Evolutionary conservation across 2,797 vertebrate genomes (phyloP).

Genomic region (Tinamus major): DNA sequence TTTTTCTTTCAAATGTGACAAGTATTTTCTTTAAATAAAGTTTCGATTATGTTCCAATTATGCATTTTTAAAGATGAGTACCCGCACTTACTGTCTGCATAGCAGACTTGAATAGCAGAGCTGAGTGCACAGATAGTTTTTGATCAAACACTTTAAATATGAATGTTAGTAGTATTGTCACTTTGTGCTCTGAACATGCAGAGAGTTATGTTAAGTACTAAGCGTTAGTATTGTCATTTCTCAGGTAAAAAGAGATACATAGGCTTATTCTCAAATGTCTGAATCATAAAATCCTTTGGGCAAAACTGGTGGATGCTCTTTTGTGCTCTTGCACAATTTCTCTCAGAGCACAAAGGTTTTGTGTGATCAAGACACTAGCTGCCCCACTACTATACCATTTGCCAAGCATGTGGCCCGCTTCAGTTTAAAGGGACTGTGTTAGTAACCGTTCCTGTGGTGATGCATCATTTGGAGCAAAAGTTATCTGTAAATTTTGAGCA

Average conservation of each 20-base stretch:
- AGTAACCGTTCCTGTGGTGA: not conserved
- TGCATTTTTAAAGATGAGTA: not conserved
- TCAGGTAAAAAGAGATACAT: not conserved
- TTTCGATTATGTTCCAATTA: conserved; percentile 16
- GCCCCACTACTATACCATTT: not conserved
- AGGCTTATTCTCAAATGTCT: not conserved
- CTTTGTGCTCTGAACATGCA: not conserved
- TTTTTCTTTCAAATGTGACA: conserved; percentile 2
- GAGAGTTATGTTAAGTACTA: not conserved
- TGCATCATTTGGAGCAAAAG: conserved; percentile 10
- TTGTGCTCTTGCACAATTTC: not conserved
- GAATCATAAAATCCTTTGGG: not conserved
- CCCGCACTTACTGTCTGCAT: not conserved
- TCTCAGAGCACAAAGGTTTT: not conserved
- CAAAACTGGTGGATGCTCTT: not conserved
- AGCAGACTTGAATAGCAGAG: not conserved
- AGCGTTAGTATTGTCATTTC: not conserved
- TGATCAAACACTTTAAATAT: not conserved
- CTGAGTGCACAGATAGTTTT: not conserved
- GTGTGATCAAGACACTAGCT: not conserved
- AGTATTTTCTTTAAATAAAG: not conserved
- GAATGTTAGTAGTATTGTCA: not conserved
- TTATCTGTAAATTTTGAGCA: conserved; percentile 4
- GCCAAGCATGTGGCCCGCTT: not conserved
- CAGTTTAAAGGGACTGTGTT: conserved; percentile 13